Evolutionary conservation across 2,888 invertebrate genomes (phyloP), one percentile per base, ranked within the genome.

Genomic region (Hofmannophila pseudospretella): DNA sequence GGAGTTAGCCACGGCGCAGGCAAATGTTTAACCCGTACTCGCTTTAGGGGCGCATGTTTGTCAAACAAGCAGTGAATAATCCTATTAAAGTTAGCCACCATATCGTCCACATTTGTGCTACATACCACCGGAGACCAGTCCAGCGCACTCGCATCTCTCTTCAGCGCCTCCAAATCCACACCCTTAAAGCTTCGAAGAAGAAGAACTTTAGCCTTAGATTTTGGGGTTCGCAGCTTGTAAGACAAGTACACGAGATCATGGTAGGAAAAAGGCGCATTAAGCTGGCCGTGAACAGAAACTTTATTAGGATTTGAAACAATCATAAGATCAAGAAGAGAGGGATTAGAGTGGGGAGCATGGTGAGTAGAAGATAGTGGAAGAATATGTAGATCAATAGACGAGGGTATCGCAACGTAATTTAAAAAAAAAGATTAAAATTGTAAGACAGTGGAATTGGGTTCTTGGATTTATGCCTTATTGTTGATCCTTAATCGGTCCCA

Each of bases 231-330:
- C 1, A 40, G 16, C 26, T 41, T 46, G 22, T 42, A 45, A 7
- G 41, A 41, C 2, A 42, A n/a, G 10, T 34, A 47, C 3, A 47
- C 36, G 4, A 41, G 19, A 13, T 46, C 42, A 11, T 47, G 47
- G 32, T 44, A 34, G 2, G 42, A 47, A 13, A 40, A 44, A 10
- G 36, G 23, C n/a, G 43, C 42, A 7, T 32, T 13, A 1, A 29
- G 16, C 22, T 44, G 47, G 7, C 44, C 44, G 32, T 44, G 39
- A n/a, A 23, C 26, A 7, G 20, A n/a, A 9, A 43, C 45, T 19
- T 39, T 25, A 20, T 32, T 10, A 25, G 25, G 36, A 2, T 36
- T 26, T 25, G 32, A 28, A 22, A 39, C 32, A 7, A 32, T 32
- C 12, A 23, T 23, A 1, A 32, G 25, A 31, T 46, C 39, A 11